Evolutionary conservation across 2,888 invertebrate genomes (phyloP).

Genomic region (Dendrolimus pini): DNA sequence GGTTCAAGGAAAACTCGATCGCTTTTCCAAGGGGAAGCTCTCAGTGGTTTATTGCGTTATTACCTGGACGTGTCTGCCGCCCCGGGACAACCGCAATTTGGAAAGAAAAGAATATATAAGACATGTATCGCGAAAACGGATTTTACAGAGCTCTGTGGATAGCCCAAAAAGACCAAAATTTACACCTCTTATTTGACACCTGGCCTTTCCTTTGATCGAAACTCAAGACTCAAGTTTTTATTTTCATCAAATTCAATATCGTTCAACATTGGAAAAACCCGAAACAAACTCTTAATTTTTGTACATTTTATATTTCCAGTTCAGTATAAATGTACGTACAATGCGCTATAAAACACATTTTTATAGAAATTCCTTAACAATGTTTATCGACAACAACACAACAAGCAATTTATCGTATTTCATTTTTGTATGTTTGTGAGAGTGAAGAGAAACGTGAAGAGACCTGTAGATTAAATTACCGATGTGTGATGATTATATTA

Average conservation of each 20-base stretch:
- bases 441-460: too few relatives aligned
- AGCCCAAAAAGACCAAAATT: constrained; percentile 49
- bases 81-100: constrained; percentile 71
- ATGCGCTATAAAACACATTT: too few relatives aligned
- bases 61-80: constrained; percentile 74
- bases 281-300: too few relatives aligned
- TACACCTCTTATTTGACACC: constrained; percentile 41
- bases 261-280: constrained; percentile 25
- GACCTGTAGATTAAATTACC: too few relatives aligned
- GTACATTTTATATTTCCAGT: too few relatives aligned
- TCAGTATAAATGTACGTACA: too few relatives aligned
- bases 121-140: constrained; percentile 69
- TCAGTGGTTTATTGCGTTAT: constrained; percentile 77
- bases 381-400: too few relatives aligned
- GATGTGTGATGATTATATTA: neutral
- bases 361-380: too few relatives aligned
- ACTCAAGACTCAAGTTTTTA: constrained; percentile 57
- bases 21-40: constrained; percentile 73
- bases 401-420: too few relatives aligned
- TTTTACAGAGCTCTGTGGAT: constrained; percentile 59
- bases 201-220: constrained; percentile 68
- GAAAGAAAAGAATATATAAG: constrained; percentile 55
- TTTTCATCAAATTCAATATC: constrained; percentile 64
- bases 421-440: too few relatives aligned
- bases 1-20: constrained; percentile 73